Conservation (phyloP, 1,140 invertebrate genomes). For the Metaphire vulgaris region DNA sequence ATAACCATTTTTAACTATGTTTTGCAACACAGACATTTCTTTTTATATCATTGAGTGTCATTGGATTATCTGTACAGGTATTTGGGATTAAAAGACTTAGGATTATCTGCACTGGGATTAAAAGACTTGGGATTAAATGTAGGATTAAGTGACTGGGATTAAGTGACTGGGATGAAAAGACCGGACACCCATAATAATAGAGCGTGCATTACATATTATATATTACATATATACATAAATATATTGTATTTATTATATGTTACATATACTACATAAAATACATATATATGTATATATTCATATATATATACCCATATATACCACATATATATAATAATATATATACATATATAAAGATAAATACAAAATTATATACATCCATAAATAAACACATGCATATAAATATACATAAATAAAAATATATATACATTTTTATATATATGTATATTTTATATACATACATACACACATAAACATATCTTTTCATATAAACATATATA, state of each 20-base stretch:
- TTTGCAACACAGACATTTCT: too few species aligned
- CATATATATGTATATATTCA: not conserved
- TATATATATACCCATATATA: not conserved
- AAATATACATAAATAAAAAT: not conserved
- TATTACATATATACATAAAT: not conserved
- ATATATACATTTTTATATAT: not conserved
- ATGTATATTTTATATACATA: not conserved
- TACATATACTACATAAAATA: slow-evolving; percentile 1
- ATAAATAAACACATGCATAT: not conserved
- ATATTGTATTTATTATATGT: too few species aligned
- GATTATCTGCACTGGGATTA: too few species aligned
- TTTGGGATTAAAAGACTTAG: too few species aligned
- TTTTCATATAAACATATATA: not conserved
- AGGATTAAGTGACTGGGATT: too few species aligned
- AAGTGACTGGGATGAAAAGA: too few species aligned
- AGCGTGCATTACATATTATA: too few species aligned
- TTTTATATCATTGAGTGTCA: too few species aligned
- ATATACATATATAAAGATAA: not conserved
- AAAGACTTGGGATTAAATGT: too few species aligned
- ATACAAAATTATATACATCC: not conserved
- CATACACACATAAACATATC: not conserved
- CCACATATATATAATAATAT: not conserved
- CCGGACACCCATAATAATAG: too few species aligned
- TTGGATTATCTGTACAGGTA: too few species aligned
- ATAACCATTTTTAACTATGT: too few species aligned